Base-by-base conservation (phyloP, 1,140 invertebrate species). In the Drosophila tropicalis region DNA sequence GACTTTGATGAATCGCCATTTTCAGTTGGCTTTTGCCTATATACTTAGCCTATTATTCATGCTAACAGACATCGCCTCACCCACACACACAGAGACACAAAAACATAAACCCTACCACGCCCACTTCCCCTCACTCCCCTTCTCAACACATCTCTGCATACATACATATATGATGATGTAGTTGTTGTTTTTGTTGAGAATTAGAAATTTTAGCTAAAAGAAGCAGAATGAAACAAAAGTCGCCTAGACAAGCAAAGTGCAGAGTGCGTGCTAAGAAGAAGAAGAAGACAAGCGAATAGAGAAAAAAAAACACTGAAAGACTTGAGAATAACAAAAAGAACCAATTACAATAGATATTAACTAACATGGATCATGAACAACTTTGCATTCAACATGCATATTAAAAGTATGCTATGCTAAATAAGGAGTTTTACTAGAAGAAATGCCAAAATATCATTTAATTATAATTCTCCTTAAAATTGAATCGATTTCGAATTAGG, bases 1-100 rank as follows among this genome's bases (percentile, higher is more conserved):
- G 84, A 89, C 84, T 89, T 89, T 89, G 84, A 89, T 89, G 84
- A 89, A 89, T 89, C 70, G 84, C 84, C 80, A 83, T 76, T 81
- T 83, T 69, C 39, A 78, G 75, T 81, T 79, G 71, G 75, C 82
- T 74, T 47, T 51, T 64, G n/a, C 25, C 40, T 32, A 29, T 41
- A 62, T 62, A 56, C 25, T 56, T 76, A 68, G 68, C 40, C 83
- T 78, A 87, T 87, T 84, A 80, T 89, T 84, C 84, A 89, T 87
- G 75, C 72, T 79, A 54, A 63, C 41, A 44, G 61, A 44, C 39
- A 47, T 63, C 41, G 34, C 39, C 39, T 44, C 61, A 22, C 61
- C 41, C 39, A 63, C 61, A 63, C 41, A 25, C 39, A 12, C 15
- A 25, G 22, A 19, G 17, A 19, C 19, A 22, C 3, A 12, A 12